Evolutionary conservation across 92 coral and sea anemone genomes (phyloP).

Genomic region (Galaxea fascicularis): DNA sequence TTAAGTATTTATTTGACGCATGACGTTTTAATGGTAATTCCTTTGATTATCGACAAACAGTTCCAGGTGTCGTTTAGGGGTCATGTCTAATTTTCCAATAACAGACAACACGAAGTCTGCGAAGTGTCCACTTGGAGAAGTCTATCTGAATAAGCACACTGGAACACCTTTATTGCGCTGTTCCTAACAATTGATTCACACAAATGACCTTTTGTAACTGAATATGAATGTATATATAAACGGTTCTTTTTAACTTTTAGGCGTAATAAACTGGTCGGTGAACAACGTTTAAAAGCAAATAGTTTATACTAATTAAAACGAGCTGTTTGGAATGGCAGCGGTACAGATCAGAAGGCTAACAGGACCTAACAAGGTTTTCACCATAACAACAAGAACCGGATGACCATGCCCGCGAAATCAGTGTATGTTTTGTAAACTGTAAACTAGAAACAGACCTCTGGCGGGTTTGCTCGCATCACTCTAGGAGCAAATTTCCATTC

Average conservation of each 20-base stretch:
- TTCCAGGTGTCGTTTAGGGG: conserved; percentile 2
- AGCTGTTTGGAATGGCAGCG: background rate
- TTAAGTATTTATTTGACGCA: background rate
- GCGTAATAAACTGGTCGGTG: background rate
- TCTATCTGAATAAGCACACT: background rate
- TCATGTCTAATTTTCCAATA: background rate
- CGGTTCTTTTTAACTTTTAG: no score
- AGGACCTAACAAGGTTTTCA: background rate
- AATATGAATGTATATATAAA: background rate
- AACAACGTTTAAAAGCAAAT: no score
- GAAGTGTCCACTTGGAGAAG: background rate
- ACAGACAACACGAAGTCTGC: background rate
- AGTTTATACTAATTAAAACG: background rate
- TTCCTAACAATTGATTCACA: background rate
- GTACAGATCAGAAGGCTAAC: no score
- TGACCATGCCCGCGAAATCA: background rate
- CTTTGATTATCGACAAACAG: background rate
- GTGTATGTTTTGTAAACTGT: no score
- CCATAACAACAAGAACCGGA: no score
- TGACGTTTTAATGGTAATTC: background rate
- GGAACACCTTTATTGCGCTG: background rate
- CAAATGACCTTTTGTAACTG: background rate
- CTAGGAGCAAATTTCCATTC: background rate
- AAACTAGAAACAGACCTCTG: background rate
- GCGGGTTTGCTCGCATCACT: no score